A percentile compares a stretch with the other conserved stretches of the same genome.
Conservation (phyloP, 92 coral and sea anemone genomes). For the Muricea muricata region DNA sequence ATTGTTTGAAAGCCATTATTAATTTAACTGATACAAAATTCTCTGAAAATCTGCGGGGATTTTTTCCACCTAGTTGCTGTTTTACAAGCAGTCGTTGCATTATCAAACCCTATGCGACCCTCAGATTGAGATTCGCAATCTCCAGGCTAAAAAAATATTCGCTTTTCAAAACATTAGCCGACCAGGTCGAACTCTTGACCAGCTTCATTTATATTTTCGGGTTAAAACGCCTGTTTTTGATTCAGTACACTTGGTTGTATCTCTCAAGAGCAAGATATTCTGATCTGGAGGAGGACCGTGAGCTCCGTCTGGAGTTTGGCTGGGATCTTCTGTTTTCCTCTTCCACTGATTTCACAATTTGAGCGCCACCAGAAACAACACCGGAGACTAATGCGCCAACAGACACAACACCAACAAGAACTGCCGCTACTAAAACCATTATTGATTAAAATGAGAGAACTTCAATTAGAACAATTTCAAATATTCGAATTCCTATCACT, state of each 20-base stretch:
- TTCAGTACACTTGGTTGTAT: neutral
- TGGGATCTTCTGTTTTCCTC: neutral
- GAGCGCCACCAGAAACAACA: neutral
- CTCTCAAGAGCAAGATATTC: too few species aligned
- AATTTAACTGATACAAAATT: too few species aligned
- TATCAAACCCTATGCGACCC: too few species aligned
- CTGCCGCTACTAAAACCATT: conserved; percentile 5
- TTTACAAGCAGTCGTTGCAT: too few species aligned
- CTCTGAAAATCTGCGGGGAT: too few species aligned
- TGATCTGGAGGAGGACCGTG: neutral
- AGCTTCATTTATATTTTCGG: neutral
- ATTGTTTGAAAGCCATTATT: too few species aligned
- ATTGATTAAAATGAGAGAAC: neutral
- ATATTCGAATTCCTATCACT: neutral
- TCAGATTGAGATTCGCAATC: too few species aligned
- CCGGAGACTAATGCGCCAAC: neutral
- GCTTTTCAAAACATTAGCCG: conserved; percentile 2
- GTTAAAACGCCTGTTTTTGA: too few species aligned
- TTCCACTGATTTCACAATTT: neutral
- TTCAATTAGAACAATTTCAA: neutral
- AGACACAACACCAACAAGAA: neutral
- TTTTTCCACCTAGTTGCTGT: too few species aligned
- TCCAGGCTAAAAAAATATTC: too few species aligned
- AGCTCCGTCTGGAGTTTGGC: neutral
- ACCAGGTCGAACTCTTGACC: neutral